These are phyloP conservation scores for Chloroceryle inda DNA, from an alignment of 2,797 vertebrate genomes.

Conservation along the genomic window DNA sequence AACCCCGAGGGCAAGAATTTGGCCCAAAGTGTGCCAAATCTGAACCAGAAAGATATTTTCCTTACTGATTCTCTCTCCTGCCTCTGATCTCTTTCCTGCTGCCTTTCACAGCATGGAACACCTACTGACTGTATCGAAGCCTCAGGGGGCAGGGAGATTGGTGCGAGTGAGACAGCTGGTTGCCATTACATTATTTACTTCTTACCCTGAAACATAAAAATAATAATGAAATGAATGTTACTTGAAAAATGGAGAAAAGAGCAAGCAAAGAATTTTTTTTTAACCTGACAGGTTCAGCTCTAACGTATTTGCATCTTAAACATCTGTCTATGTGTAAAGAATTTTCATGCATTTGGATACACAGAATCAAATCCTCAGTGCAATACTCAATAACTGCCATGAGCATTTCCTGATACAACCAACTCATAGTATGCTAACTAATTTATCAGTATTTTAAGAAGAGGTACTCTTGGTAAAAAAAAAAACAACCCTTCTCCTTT, in stretches of 20 bases:
- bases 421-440: not conserved
- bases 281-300: constrained; percentile 54
- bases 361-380: not conserved
- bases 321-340: constrained; percentile 47
- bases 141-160: constrained; percentile 25
- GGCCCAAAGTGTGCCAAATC: not conserved
- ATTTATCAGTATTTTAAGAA: constrained; percentile 35
- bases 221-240: constrained; percentile 50
- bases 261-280: constrained; percentile 35
- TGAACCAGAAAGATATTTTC: not conserved
- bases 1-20: not conserved
- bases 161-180: constrained; percentile 41
- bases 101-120: not conserved
- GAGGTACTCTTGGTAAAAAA: not conserved
- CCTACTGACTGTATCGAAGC: not conserved
- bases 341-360: constrained; percentile 17
- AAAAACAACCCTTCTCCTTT: not conserved
- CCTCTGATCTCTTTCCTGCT: not conserved
- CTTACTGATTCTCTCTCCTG: not conserved
- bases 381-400: not conserved
- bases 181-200: constrained; percentile 64
- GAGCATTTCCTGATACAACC: constrained; percentile 2
- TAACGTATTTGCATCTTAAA: constrained; percentile 50
- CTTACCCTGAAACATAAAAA: constrained; percentile 42
- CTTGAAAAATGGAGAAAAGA: constrained; percentile 30